These are phyloP conservation scores for Saccostrea cuccullata DNA, from an alignment of 1,140 invertebrate genomes.

Conservation along the genomic window DNA sequence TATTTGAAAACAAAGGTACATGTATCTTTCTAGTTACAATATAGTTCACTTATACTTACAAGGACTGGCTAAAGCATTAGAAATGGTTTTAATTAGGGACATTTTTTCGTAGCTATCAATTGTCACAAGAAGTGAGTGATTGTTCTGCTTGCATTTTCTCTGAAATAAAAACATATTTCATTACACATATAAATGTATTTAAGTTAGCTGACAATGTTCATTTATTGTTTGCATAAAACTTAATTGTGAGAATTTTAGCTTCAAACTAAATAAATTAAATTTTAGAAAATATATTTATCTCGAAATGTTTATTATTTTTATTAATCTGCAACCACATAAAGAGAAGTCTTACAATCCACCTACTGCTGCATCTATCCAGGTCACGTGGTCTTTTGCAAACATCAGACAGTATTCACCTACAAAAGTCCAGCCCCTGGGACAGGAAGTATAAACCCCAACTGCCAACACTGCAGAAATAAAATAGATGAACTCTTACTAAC, in stretches of 20 bases:
- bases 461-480: neutral
- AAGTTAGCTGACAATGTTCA: neutral
- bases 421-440: neutral
- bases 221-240: too few relatives aligned
- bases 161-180: neutral
- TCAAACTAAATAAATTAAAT: too few relatives aligned
- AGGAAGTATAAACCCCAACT: neutral
- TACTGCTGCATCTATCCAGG: constrained; percentile 29
- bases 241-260: too few relatives aligned
- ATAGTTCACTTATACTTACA: neutral
- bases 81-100: neutral
- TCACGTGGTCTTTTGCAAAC: neutral
- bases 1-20: too few relatives aligned
- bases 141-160: constrained; percentile 1
- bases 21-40: too few relatives aligned
- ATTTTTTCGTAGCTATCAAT: constrained; percentile 35
- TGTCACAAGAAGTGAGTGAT: constrained; percentile 13
- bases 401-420: neutral
- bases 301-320: too few relatives aligned
- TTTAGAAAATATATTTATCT: too few relatives aligned
- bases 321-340: too few relatives aligned
- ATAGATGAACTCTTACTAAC: neutral
- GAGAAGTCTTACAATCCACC: neutral
- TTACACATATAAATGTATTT: neutral
- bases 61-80: constrained; percentile 22